These are phyloP conservation scores for Halichoerus grypus DNA, from an alignment of 2,113 vertebrate genomes.

Conservation along the genomic window DNA sequence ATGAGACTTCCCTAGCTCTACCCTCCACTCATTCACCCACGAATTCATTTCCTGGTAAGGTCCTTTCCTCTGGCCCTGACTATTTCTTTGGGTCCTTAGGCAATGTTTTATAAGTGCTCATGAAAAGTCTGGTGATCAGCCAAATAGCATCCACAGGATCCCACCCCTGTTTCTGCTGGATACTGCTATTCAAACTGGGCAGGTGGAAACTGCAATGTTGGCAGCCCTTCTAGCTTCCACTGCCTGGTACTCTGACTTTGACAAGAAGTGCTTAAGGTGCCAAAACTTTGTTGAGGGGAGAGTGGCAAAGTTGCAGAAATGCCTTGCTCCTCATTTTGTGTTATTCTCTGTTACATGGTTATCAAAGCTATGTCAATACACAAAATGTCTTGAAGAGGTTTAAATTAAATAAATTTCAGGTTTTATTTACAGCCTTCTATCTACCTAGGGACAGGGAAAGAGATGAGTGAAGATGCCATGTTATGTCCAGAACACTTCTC, in stretches of 20 bases:
- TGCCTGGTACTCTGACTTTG: background rate
- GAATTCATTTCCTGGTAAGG: background rate
- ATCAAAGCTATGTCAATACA: background rate
- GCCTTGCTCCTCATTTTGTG: background rate
- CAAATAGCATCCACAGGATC: background rate
- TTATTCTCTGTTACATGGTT: background rate
- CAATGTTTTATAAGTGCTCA: background rate
- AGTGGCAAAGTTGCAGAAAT: background rate
- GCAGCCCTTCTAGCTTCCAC: background rate
- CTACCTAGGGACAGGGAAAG: background rate
- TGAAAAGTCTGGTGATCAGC: background rate
- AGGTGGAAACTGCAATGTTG: fast-evolving
- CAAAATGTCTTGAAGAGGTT: background rate
- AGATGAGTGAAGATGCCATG: background rate
- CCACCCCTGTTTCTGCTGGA: background rate
- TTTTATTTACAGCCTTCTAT: background rate
- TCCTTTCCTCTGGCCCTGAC: background rate
- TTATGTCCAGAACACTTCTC: background rate
- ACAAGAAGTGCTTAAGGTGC: background rate
- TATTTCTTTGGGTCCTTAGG: background rate
- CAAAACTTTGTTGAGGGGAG: background rate
- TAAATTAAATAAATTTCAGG: background rate
- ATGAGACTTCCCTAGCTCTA: background rate
- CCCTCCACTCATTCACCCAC: background rate
- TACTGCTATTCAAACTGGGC: background rate